Evolutionary conservation across 2,888 invertebrate species (phyloP).

Genomic region (Conchocele bisecta): DNA sequence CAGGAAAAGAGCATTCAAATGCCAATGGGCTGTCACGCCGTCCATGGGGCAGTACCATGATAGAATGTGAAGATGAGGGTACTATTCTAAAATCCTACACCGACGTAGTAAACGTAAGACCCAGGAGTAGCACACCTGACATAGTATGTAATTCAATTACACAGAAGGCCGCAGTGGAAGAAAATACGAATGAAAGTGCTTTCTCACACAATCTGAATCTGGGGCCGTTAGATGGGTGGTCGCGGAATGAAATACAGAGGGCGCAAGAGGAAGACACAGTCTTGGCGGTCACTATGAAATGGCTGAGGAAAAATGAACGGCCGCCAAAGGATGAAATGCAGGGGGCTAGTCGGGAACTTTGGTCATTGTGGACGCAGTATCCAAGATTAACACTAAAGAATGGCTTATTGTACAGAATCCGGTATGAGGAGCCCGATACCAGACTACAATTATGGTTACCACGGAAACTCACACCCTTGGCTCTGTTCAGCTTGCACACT

Average conservation of each 20-base stretch:
- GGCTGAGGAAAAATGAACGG: neutral
- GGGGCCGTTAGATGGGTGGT: constrained; percentile 6
- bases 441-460: neutral
- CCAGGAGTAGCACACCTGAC: too few species aligned
- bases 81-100: too few species aligned
- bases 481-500: neutral
- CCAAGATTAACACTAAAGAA: neutral
- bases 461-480: neutral
- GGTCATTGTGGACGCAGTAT: constrained; percentile 16
- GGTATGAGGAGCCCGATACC: neutral
- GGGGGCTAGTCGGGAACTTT: constrained; percentile 4
- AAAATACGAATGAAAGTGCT: too few species aligned
- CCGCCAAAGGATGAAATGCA: neutral
- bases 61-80: too few species aligned
- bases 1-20: neutral
- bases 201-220: too few species aligned
- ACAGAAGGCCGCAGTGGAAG: too few species aligned
- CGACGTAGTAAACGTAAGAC: too few species aligned
- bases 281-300: neutral
- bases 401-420: constrained; percentile 3
- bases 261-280: neutral
- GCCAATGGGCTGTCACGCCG: neutral
- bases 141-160: too few species aligned
- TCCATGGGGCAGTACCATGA: neutral
- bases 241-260: neutral